Conservation (phyloP, 2,113 vertebrate species). For the Entomyzon cyanotis region DNA sequence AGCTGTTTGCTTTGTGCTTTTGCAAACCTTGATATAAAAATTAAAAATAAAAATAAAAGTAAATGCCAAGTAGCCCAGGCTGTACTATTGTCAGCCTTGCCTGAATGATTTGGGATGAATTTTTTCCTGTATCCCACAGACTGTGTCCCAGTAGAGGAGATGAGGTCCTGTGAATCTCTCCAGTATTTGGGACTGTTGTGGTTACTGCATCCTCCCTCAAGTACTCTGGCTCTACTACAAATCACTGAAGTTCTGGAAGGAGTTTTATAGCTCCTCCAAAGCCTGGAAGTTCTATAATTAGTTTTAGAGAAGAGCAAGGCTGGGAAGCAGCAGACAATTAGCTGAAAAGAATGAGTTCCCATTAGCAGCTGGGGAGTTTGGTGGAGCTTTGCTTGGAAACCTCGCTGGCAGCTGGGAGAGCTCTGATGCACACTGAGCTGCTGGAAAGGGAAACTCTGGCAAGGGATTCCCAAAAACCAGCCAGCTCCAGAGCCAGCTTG, state of each 20-base stretch:
- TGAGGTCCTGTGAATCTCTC: background rate
- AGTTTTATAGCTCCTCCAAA: background rate
- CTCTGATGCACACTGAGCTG: background rate
- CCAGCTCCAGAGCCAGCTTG: conserved; percentile 2
- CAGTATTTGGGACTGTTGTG: background rate
- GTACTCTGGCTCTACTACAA: background rate
- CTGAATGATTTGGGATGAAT: background rate
- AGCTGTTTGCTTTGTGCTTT: background rate
- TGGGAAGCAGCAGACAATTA: conserved; percentile 22
- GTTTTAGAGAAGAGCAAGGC: background rate
- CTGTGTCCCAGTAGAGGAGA: background rate
- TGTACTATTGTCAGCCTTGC: background rate
- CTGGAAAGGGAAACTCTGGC: conserved; percentile 49
- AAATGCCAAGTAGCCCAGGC: background rate
- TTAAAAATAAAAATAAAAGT: background rate
- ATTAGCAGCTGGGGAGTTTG: conserved; percentile 35
- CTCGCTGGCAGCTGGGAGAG: background rate
- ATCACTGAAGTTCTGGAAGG: background rate
- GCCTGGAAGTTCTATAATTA: background rate
- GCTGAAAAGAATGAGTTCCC: conserved; percentile 1
- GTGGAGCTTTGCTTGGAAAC: background rate
- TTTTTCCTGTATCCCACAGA: background rate
- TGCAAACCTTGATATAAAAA: background rate
- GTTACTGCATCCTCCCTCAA: background rate
- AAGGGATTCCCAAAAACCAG: background rate